Conservation (phyloP, 1,140 invertebrate species). For the Heliconius nattereri region DNA sequence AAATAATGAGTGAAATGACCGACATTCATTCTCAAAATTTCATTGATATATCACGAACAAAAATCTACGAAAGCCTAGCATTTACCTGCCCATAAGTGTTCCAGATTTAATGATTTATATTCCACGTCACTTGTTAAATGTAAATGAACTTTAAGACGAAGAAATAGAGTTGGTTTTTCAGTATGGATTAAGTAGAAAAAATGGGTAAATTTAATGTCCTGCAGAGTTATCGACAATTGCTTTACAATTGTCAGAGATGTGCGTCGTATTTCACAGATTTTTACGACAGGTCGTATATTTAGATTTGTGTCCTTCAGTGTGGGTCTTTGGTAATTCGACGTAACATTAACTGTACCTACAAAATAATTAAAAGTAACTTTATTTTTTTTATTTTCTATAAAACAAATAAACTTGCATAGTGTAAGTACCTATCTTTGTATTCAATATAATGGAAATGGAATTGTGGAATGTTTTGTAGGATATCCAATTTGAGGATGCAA, state of each 20-base stretch:
- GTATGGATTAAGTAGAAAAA: conserved; percentile 1
- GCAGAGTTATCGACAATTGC: conserved; percentile 61
- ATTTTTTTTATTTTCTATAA: neutral
- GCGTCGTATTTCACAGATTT: conserved; percentile 62
- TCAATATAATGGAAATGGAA: too few species aligned
- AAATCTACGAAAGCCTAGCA: conserved; percentile 35
- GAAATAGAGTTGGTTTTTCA: conserved; percentile 25
- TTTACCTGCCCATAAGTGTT: conserved; percentile 42
- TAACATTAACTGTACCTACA: neutral
- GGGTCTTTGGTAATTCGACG: conserved; percentile 18
- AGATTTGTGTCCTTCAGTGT: conserved; percentile 48
- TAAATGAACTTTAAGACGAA: conserved; percentile 10
- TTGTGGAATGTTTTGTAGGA: too few species aligned
- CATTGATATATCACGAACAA: conserved; percentile 46
- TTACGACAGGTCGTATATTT: conserved; percentile 68
- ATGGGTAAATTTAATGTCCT: conserved; percentile 48
- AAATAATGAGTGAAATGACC: conserved; percentile 29
- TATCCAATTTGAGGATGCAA: too few species aligned
- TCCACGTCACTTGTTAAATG: neutral
- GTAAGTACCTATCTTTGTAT: too few species aligned
- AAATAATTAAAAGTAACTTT: neutral
- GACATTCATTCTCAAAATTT: conserved; percentile 41
- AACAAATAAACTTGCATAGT: neutral
- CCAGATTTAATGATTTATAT: conserved; percentile 42
- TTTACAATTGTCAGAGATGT: conserved; percentile 62